Base-by-base conservation (phyloP, 1,140 invertebrate species). In the Caenorhabditis tropicalis region DNA sequence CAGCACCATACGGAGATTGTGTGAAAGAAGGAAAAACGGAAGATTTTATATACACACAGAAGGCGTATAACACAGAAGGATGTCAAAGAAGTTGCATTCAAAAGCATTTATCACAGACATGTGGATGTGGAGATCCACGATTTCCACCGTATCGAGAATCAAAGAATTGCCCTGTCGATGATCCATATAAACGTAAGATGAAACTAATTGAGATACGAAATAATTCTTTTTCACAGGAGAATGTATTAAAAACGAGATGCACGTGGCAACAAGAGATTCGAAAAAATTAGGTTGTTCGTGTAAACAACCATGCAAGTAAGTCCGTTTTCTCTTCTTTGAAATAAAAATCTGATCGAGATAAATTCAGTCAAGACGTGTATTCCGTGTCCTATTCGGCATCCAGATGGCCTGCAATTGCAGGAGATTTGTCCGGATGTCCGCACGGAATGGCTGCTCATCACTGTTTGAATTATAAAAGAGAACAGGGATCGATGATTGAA, bases 1-100 rank as follows among this genome's bases (percentile, higher is more conserved):
- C 89, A 48, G 83, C 82, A 16, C 89, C 89, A 19, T 91, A 91
- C 60, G 89, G 90, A 4, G 89, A 90, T 74, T 90, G 89, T 82
- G 82, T 88, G 6, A 16, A 84, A 79, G 83, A 91, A 31, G 90
- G 89, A 21, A 90, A 90, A 70, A 84, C 84, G 21, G 89, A 88
- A 12, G 89, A 90, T 39, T 90, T 88, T 56, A 90, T 90, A 36
- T 90, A 87, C 58, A 80, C 53, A 27, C 87, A 90, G 70, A 91
- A 91, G 58, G 87, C 87, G 49, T 90, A 90, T 60, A 90, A 89
- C 2, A 91, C 89, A 21, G 89, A 90, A 81, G 89, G 80, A 29
- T 89, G 82, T 58, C 89, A 91, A 56, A 79, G 90, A 33, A 89
- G 88, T 86, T 90, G 89, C 74, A 89, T 90, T 27, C 89, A 90